These are phyloP conservation scores for Psophia crepitans DNA, from an alignment of 2,113 vertebrate genomes.

Conservation along the genomic window DNA sequence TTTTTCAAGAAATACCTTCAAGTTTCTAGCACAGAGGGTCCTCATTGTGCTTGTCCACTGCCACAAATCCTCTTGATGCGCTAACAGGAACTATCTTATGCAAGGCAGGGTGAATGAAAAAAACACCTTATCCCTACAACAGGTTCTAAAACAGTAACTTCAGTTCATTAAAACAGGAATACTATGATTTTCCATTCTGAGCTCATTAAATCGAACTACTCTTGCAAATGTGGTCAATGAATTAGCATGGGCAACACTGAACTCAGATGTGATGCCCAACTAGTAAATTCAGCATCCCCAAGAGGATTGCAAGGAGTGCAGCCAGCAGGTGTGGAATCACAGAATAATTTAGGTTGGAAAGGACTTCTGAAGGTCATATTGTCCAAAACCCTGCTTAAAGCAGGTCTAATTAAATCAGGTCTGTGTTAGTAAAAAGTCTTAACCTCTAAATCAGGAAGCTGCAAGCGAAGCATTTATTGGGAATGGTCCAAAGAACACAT, in stretches of 20 bases:
- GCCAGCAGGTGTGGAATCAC: background rate
- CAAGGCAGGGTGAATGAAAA: background rate
- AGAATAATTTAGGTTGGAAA: background rate
- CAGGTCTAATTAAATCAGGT: background rate
- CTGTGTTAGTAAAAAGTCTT: background rate
- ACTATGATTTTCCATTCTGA: background rate
- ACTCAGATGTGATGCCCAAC: background rate
- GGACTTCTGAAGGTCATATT: background rate
- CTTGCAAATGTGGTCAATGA: background rate
- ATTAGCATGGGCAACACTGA: background rate
- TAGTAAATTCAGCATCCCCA: background rate
- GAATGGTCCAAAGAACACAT: rapidly evolving
- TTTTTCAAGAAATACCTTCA: background rate
- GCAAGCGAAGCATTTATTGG: background rate
- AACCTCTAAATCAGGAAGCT: background rate
- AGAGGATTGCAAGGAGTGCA: background rate
- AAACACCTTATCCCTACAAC: background rate
- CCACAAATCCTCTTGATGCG: background rate
- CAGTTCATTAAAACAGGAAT: background rate
- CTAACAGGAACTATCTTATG: background rate
- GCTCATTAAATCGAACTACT: background rate
- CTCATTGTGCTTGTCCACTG: background rate
- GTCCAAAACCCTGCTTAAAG: background rate
- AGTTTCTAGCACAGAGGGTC: background rate
- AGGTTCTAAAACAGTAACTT: background rate